These are phyloP conservation scores for Coryphaenoides rupestris DNA, from an alignment of 2,113 vertebrate species.

Conservation along the genomic window DNA sequence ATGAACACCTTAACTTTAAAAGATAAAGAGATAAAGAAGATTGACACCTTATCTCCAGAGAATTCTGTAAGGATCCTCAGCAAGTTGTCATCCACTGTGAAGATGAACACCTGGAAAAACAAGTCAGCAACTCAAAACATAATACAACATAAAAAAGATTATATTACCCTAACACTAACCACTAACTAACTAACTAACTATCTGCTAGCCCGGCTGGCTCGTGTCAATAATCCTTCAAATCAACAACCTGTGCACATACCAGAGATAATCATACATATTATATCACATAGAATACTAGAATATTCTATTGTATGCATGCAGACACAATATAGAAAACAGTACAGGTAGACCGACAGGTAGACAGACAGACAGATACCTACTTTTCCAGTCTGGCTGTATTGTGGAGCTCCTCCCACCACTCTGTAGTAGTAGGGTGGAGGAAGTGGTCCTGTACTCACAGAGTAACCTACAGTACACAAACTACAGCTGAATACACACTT, in stretches of 20 bases:
- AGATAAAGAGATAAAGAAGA: not conserved
- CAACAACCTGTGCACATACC: no score
- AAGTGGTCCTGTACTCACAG: slow-evolving; percentile 91
- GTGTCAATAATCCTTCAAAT: no score
- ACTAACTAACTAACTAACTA: no score
- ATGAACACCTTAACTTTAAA: slow-evolving; percentile 3
- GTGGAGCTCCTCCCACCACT: slow-evolving; percentile 92
- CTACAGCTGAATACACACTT: no score
- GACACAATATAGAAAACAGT: no score
- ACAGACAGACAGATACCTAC: slow-evolving; percentile 69
- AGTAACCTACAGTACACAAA: slow-evolving; percentile 82
- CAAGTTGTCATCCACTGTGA: slow-evolving; percentile 60
- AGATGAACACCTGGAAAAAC: slow-evolving; percentile 82
- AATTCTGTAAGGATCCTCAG: slow-evolving; percentile 75
- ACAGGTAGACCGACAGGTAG: not conserved
- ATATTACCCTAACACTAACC: no score
- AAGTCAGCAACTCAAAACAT: not conserved
- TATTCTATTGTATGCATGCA: no score
- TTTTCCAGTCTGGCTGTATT: slow-evolving; percentile 89
- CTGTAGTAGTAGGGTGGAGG: slow-evolving; percentile 61
- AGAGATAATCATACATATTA: not conserved
- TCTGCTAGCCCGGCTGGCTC: no score
- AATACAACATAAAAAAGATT: no score
- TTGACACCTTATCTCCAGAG: slow-evolving; percentile 80
- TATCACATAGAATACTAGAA: slow-evolving; percentile 7